Percentiles rank a stretch among this genome's conserved stretches.
Evolutionary conservation across 2,797 vertebrate genomes (phyloP).

Genomic region (Helicolenus hilgendorfi): DNA sequence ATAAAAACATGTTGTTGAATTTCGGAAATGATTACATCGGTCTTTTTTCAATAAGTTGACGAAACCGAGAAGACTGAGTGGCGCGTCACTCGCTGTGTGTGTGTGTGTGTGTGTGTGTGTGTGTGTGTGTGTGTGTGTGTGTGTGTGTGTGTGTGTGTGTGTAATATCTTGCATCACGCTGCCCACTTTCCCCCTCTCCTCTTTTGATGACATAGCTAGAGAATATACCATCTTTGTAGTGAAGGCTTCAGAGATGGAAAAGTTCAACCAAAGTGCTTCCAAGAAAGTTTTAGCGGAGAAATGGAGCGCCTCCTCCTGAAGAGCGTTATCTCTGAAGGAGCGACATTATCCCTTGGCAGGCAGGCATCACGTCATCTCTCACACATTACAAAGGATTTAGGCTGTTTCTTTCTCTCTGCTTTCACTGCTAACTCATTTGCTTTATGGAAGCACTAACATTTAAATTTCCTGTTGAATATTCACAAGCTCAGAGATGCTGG

Average conservation of each 20-base stretch:
- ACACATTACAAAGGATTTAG: slow-evolving; percentile 58
- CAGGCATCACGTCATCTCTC: slow-evolving; percentile 47
- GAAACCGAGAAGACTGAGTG: no score
- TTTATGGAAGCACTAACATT: slow-evolving; percentile 46
- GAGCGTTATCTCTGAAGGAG: slow-evolving; percentile 49
- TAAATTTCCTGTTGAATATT: slow-evolving; percentile 68
- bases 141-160: not conserved
- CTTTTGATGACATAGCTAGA: slow-evolving; percentile 57
- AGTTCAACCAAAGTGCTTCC: slow-evolving; percentile 71
- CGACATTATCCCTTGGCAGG: slow-evolving; percentile 51
- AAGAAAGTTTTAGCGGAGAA: slow-evolving; percentile 64
- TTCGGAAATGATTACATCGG: no score
- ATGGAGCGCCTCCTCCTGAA: slow-evolving; percentile 28
- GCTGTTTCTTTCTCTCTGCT: not conserved
- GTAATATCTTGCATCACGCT: slow-evolving; percentile 37
- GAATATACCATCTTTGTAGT: slow-evolving; percentile 50
- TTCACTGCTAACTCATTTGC: slow-evolving; percentile 33
- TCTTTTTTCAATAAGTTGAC: no score
- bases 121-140: not conserved
- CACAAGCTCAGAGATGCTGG: slow-evolving; percentile 42
- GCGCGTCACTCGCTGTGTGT: no score
- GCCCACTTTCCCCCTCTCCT: slow-evolving; percentile 32
- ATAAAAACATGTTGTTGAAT: no score
- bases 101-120: no score
- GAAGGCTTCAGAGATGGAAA: slow-evolving; percentile 40